phyloP scores from a whole-genome alignment of 2,113 vertebrate species.

The Alaudala cheleensis region DNA sequence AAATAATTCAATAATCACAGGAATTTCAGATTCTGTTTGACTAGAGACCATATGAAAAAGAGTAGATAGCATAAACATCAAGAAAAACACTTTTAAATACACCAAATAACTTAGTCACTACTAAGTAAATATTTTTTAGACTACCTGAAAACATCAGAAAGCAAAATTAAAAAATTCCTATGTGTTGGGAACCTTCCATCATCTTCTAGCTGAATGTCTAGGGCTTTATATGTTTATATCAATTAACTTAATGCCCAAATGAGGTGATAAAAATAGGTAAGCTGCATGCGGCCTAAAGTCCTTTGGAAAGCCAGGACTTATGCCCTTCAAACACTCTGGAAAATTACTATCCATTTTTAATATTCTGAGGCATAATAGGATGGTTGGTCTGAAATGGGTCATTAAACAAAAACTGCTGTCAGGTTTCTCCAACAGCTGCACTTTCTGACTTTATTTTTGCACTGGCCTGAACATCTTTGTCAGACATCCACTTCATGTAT shows the following conservation, averaged over 20 bases:
- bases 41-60: neutral
- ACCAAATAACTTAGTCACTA: neutral
- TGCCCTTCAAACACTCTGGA: neutral
- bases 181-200: neutral
- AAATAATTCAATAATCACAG: constrained; percentile 32
- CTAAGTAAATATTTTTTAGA: neutral
- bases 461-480: accelerated
- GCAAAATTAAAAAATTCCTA: neutral
- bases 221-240: neutral
- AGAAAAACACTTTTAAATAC: neutral
- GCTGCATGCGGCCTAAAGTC: neutral
- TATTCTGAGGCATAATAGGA: neutral
- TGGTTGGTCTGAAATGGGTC: neutral
- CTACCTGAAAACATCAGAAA: neutral
- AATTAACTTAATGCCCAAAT: neutral
- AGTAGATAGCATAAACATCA: neutral
- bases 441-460: neutral
- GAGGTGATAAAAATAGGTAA: constrained; percentile 8
- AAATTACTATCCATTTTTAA: neutral
- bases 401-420: neutral
- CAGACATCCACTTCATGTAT: neutral
- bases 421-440: neutral
- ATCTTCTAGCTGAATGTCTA: neutral
- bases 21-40: constrained; percentile 21
- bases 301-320: neutral